Evolutionary conservation across 2,888 invertebrate species (phyloP).

Genomic region (Drosophila borborema): DNA sequence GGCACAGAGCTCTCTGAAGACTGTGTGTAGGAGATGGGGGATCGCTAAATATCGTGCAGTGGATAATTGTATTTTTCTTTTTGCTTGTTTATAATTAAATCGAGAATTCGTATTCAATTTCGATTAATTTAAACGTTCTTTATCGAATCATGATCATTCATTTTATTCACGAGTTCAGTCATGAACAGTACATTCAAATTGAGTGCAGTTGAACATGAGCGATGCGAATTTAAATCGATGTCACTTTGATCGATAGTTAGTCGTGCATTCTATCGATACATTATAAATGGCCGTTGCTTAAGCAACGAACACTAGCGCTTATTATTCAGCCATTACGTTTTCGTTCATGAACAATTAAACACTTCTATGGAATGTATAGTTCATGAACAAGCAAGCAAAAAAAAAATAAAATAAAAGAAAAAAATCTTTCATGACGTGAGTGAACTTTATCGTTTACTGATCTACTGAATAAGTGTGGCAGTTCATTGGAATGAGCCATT

Average conservation of each 20-base stretch:
- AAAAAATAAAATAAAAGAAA: neutral
- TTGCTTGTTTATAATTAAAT: neutral
- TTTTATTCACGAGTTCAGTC: neutral
- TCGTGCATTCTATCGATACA: neutral
- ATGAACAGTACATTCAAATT: neutral
- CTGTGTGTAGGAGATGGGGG: neutral
- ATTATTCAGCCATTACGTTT: neutral
- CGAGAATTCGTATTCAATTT: neutral
- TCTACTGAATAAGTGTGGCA: neutral
- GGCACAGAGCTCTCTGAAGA: neutral
- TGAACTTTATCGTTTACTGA: neutral
- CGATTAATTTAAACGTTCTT: neutral
- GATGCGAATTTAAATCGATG: neutral
- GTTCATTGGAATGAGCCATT: neutral
- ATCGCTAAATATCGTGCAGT: conserved; percentile 47
- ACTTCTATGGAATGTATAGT: neutral
- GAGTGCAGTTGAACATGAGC: neutral
- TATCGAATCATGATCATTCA: neutral
- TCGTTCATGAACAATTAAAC: conserved; percentile 1
- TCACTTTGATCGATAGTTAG: conserved; percentile 1
- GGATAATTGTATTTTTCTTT: neutral
- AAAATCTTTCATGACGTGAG: neutral
- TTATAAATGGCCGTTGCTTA: neutral
- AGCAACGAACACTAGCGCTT: neutral
- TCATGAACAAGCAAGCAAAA: conserved; percentile 4